phyloP scores from a whole-genome alignment of 1,140 invertebrate genomes.

The Papilio machaon region DNA sequence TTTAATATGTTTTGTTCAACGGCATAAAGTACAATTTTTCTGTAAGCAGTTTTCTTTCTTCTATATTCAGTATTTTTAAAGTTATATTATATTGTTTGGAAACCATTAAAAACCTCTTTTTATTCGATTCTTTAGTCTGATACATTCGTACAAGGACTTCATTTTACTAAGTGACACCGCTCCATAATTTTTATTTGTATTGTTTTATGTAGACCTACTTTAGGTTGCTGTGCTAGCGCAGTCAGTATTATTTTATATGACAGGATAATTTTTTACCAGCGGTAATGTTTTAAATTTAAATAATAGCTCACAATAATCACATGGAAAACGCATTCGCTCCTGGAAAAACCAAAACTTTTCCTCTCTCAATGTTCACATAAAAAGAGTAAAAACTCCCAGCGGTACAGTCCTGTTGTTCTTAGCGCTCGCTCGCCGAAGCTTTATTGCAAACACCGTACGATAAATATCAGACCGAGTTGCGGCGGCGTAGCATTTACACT shows the following conservation, averaged over 20 bases:
- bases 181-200: too few species aligned
- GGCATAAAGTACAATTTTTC: neutral
- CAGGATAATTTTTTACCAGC: neutral
- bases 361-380: constrained; percentile 27
- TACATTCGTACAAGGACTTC: too few species aligned
- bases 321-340: constrained; percentile 8
- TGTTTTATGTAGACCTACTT: too few species aligned
- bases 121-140: too few species aligned
- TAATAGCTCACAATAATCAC: constrained; percentile 8
- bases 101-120: too few species aligned
- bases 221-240: too few species aligned
- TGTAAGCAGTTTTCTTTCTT: neutral
- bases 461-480: constrained; percentile 47
- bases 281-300: constrained; percentile 17
- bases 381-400: constrained; percentile 39
- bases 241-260: neutral
- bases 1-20: neutral
- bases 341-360: constrained; percentile 34
- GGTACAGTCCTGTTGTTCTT: constrained; percentile 46
- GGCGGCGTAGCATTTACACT: constrained; percentile 32
- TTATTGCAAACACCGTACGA: constrained; percentile 52
- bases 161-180: too few species aligned
- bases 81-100: neutral
- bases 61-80: neutral
- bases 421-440: constrained; percentile 45